phyloP scores from a whole-genome alignment of 2,888 invertebrate species.

The Leucozona laternaria region DNA sequence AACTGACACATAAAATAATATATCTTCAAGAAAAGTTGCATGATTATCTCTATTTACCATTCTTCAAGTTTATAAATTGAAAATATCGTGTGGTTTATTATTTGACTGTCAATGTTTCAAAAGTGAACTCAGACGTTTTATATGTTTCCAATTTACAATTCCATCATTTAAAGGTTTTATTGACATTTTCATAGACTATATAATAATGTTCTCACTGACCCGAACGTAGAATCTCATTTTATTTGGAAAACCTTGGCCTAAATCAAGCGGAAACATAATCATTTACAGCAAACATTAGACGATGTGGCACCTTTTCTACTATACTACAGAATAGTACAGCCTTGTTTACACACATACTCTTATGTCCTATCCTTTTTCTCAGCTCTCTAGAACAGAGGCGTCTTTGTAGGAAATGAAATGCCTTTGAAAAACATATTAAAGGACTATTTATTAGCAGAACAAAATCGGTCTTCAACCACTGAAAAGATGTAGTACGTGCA shows the following conservation, averaged over 20 bases:
- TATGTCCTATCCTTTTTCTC: slow-evolving; percentile 20
- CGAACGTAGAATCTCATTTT: slow-evolving; percentile 3
- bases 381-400: background rate
- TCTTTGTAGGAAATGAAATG: slow-evolving; percentile 14
- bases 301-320: slow-evolving; percentile 41
- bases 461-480: no score
- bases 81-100: no score
- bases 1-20: no score
- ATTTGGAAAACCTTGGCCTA: slow-evolving; percentile 40
- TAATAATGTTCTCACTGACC: background rate
- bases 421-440: slow-evolving; percentile 40
- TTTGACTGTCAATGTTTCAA: background rate
- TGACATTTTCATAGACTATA: slow-evolving; percentile 20
- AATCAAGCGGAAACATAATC: slow-evolving; percentile 58
- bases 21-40: no score
- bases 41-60: no score
- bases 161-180: slow-evolving; percentile 24
- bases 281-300: slow-evolving; percentile 60
- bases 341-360: background rate
- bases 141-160: slow-evolving; percentile 25
- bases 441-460: no score
- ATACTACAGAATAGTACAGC: background rate
- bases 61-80: no score
- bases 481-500: no score
- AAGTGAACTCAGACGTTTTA: background rate